Base-by-base conservation (phyloP, 2,888 invertebrate genomes). In the Lepidonotus clava region DNA sequence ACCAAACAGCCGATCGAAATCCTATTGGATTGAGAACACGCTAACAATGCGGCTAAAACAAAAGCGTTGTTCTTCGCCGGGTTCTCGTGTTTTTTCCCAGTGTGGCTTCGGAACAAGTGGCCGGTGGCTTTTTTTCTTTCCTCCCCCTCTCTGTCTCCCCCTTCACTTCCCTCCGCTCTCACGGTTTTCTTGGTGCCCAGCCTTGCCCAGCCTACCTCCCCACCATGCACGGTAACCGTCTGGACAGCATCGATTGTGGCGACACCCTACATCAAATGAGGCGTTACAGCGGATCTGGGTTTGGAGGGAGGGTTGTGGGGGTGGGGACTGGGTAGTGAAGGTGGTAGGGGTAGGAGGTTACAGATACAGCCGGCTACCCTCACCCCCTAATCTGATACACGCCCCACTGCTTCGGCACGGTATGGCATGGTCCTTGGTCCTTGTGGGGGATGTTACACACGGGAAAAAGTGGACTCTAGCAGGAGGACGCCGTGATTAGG, bases 41-140 rank as follows among this genome's bases (percentile, higher is more conserved):
- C 46, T 18, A 80, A 41, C 80, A 80, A 80, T n/a, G 80, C 32
- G 46, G 80, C 41, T 46, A 80, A 80, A 80, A 51, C 80, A 41
- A 80, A 41, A 80, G 80, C 80, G 38, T 46, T 80, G 80, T 80
- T 80, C 80, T 80, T 46, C 80, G 46, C 51, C 80, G 6, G 80
- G 28, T 41, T 41, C 66, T 66, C 11, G 6, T 34, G 11, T 71
- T 67, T 67, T 71, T 71, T 36, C n/a, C n/a, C 4, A 71, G 71
- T 71, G 71, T 38, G 71, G 36, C 71, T 71, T 71, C 36, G 71
- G 38, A 71, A 71, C 71, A 71, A 71, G 71, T 71, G 71, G 71
- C n/a, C 11, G 71, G 5, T 71, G 71, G 34, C 14, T 34, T 71
- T 56, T 56, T 56, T 56, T 11, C 24, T n/a, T 56, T 56, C 56